phyloP scores from a whole-genome alignment of 2,797 vertebrate species.

The Galaxias olidus region DNA sequence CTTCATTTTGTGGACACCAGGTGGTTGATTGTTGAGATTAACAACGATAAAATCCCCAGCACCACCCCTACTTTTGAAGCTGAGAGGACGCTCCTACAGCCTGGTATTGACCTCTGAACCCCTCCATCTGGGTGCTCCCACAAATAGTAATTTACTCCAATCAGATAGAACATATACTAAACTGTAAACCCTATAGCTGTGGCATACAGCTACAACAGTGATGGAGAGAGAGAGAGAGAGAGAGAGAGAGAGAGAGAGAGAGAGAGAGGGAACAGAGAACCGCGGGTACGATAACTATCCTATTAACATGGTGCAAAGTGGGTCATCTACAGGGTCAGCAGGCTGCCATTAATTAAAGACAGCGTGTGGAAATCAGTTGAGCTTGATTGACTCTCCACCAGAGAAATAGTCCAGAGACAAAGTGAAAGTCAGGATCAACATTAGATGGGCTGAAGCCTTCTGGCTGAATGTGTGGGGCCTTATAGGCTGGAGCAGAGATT shows the following conservation, averaged over 20 bases:
- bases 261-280: background rate
- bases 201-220: background rate
- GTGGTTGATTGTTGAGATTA: no score
- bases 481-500: background rate
- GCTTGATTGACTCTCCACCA: background rate
- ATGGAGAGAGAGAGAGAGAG: background rate
- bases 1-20: no score
- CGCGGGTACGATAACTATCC: slow-evolving; percentile 31
- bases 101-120: no score
- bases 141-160: no score
- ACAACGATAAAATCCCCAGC: no score
- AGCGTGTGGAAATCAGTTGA: slow-evolving; percentile 23
- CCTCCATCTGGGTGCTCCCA: no score
- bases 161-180: no score
- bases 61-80: no score
- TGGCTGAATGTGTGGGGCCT: background rate
- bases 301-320: slow-evolving; percentile 44
- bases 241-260: background rate
- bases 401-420: background rate
- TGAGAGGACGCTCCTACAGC: no score
- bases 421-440: background rate
- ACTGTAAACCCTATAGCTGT: no score
- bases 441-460: background rate
- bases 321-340: slow-evolving; percentile 36
- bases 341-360: slow-evolving; percentile 40